phyloP scores from a whole-genome alignment of 1,140 invertebrate genomes.

The Dendroctonus ponderosae region DNA sequence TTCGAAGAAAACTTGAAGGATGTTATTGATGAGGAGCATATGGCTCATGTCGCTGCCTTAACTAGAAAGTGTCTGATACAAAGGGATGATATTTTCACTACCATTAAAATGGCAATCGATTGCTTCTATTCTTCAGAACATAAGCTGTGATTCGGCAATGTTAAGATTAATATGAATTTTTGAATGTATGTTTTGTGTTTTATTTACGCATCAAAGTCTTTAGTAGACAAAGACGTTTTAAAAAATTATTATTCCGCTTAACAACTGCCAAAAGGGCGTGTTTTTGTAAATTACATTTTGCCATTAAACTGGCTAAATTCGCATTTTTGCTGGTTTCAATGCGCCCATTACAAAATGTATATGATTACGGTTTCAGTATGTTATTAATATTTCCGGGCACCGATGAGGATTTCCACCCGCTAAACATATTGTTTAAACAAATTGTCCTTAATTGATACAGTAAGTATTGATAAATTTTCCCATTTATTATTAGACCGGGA shows the following conservation, averaged over 20 bases:
- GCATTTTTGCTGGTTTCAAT: no score
- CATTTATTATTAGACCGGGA: no score
- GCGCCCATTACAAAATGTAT: no score
- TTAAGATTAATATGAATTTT: background rate
- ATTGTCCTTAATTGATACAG: no score
- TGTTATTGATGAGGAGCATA: slow-evolving; percentile 15
- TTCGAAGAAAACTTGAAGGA: slow-evolving; percentile 13
- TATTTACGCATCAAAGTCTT: background rate
- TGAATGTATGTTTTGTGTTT: background rate
- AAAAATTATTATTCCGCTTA: background rate
- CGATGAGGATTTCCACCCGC: no score
- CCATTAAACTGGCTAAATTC: background rate
- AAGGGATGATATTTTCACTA: slow-evolving; percentile 12
- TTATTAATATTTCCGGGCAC: no score
- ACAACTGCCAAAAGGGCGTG: background rate
- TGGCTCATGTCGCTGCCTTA: slow-evolving; percentile 8
- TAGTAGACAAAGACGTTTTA: background rate
- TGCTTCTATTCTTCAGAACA: slow-evolving; percentile 21
- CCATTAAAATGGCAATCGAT: slow-evolving; percentile 12
- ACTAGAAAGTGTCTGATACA: slow-evolving; percentile 21
- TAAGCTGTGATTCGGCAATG: slow-evolving; percentile 8
- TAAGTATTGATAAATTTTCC: no score
- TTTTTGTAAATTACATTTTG: background rate
- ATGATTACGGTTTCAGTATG: no score
- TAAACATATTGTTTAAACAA: no score